phyloP scores from a whole-genome alignment of 2,888 invertebrate species.

The Tenthredo livida region DNA sequence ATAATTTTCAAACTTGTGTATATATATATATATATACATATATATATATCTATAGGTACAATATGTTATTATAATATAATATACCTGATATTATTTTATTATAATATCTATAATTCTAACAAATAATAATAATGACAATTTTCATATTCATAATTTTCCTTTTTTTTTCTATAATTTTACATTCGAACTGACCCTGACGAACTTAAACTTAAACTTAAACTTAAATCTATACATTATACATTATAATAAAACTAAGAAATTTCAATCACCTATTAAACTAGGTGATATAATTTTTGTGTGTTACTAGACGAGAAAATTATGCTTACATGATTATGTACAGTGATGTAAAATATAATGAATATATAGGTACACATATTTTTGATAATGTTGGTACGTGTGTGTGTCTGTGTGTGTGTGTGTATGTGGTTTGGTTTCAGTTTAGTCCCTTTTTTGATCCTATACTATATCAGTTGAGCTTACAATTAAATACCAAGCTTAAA shows the following conservation, averaged over 20 bases:
- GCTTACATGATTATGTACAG: slow-evolving; percentile 41
- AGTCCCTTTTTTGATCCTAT: slow-evolving; percentile 27
- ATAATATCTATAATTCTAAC: background rate
- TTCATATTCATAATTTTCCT: background rate
- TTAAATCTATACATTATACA: background rate
- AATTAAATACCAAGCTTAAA: slow-evolving; percentile 22
- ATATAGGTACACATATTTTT: slow-evolving; percentile 12
- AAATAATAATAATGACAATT: slow-evolving; percentile 12
- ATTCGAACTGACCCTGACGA: background rate
- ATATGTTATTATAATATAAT: background rate
- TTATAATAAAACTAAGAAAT: background rate
- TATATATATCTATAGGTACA: background rate
- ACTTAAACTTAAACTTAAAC: background rate
- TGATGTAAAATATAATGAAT: slow-evolving; percentile 18
- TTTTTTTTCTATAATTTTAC: background rate
- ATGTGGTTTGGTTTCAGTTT: background rate
- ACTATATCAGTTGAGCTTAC: slow-evolving; percentile 21
- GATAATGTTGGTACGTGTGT: background rate
- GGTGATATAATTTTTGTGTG: slow-evolving; percentile 7
- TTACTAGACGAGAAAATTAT: slow-evolving; percentile 31
- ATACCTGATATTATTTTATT: slow-evolving; percentile 8
- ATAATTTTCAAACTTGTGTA: background rate
- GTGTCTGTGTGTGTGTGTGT: background rate
- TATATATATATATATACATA: background rate
- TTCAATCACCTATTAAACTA: slow-evolving; percentile 39